Conservation (phyloP, 2,888 invertebrate genomes). For the Lamproptera curius region DNA sequence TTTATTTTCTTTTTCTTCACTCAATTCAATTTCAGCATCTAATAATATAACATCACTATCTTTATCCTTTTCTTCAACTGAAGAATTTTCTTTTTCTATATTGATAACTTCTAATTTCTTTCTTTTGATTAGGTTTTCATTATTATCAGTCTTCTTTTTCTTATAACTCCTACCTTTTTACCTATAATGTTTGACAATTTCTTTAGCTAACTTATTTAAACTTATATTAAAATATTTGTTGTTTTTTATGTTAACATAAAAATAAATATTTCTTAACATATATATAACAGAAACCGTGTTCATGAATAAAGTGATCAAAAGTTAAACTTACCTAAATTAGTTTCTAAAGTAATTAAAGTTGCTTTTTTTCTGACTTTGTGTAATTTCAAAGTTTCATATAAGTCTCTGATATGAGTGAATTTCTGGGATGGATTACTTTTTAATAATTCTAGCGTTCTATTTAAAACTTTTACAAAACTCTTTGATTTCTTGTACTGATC, state of each 20-base stretch:
- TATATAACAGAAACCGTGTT: too few species aligned
- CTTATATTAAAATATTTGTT: too few species aligned
- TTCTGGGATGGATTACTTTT: conserved; percentile 39
- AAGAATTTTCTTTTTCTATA: conserved; percentile 27
- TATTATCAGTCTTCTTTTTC: conserved; percentile 11
- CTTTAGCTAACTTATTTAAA: too few species aligned
- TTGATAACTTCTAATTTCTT: conserved; percentile 31
- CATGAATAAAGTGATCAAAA: too few species aligned
- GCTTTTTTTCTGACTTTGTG: conserved; percentile 38
- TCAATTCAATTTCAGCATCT: conserved; percentile 1
- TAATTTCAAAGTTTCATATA: conserved; percentile 42
- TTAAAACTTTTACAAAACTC: conserved; percentile 34
- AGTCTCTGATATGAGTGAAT: conserved; percentile 43
- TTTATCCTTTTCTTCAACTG: conserved; percentile 22
- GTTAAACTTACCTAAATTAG: conserved; percentile 29
- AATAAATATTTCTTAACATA: too few species aligned
- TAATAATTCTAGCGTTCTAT: conserved; percentile 31
- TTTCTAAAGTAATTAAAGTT: conserved; percentile 41
- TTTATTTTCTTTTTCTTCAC: conserved; percentile 21
- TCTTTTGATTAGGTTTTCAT: conserved; percentile 22
- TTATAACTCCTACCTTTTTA: too few species aligned
- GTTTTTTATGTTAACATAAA: too few species aligned
- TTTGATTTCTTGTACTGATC: conserved; percentile 37
- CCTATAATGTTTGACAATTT: too few species aligned
- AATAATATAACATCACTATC: conserved; percentile 19